phyloP scores from a whole-genome alignment of 2,888 invertebrate genomes.

The Scaptomyza cyrtandrae region DNA sequence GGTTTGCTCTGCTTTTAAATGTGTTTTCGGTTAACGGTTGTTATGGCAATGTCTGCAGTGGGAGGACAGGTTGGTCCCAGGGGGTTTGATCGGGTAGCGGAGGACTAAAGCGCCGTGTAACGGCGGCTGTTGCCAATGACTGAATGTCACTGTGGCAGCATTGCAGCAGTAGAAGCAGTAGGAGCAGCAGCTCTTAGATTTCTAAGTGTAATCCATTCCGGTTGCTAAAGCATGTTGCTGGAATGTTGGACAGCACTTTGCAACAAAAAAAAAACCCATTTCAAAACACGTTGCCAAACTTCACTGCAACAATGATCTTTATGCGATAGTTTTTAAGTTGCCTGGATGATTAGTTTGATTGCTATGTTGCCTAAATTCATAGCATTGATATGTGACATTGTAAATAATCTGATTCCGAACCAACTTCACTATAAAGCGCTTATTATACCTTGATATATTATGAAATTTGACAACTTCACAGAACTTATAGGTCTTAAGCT shows the following conservation, averaged over 20 bases:
- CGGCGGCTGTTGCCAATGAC: constrained; percentile 68
- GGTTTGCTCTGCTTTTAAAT: constrained; percentile 72
- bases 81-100: neutral
- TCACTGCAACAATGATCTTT: neutral
- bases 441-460: too few relatives aligned
- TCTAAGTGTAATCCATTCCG: constrained; percentile 50
- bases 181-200: constrained; percentile 31
- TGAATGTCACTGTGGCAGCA: constrained; percentile 14
- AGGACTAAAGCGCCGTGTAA: constrained; percentile 41
- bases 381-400: too few relatives aligned
- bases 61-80: neutral
- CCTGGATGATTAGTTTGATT: too few relatives aligned
- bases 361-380: too few relatives aligned
- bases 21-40: constrained; percentile 75
- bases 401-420: too few relatives aligned
- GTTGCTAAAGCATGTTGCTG: constrained; percentile 30
- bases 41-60: constrained; percentile 67
- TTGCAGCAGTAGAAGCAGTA: constrained; percentile 18
- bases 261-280: neutral
- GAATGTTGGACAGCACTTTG: constrained; percentile 16
- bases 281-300: constrained; percentile 13
- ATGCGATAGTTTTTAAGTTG: too few relatives aligned
- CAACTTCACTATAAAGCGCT: too few relatives aligned
- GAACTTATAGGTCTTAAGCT: too few relatives aligned
- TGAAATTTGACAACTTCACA: too few relatives aligned